Base-by-base conservation (phyloP, 2,113 vertebrate genomes). In the Ochotona princeps region DNA sequence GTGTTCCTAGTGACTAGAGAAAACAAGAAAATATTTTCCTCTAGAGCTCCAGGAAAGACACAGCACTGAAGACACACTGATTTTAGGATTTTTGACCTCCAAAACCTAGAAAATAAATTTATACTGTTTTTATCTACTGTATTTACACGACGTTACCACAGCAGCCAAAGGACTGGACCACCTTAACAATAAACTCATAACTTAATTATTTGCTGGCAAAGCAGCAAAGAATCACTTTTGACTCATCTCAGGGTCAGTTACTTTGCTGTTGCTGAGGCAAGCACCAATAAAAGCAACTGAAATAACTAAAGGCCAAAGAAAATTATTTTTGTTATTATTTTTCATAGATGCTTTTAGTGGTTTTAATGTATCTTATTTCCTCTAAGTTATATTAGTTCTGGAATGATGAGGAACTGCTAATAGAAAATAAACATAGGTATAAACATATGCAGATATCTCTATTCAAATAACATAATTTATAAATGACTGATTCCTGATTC, bases 311-410 rank as follows among this genome's bases (percentile, higher is more conserved):
- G 47, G 11, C 84, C 69, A 74, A 92, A 70, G 26, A 75, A 49
- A 79, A 67, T 7, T 66, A 79, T 17, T 15, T 75, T 54, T 70
- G 26, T n/a, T 83, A 60, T 84, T 80, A 76, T 74, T 75, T 84
- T 78, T 65, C 30, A 21, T n/a, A 61, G 47, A 67, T 67, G 4
- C 15, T 93, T 87, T 84, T 76, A 92, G 51, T 57, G 28, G 4
- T 4, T 86, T 89, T 57, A 67, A n/a, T 79, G 75, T 54, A 88
- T 25, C 20, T 49, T 84, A 76, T 13, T 49, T 94, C 89, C 84
- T 51, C 11, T 76, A 89, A 94, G 67, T 18, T 54, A 5, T 35
- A 73, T 85, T 92, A 90, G 14, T 21, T 4, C 20, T 67, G 35
- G 14, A 81, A 9, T 60, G 72, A 7, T 23, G 89, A 70, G 20